A percentile compares a stretch with the other conserved stretches of the same genome.
These are phyloP conservation scores for Rallus limicola DNA, from an alignment of 2,113 vertebrate species.

Conservation along the genomic window DNA sequence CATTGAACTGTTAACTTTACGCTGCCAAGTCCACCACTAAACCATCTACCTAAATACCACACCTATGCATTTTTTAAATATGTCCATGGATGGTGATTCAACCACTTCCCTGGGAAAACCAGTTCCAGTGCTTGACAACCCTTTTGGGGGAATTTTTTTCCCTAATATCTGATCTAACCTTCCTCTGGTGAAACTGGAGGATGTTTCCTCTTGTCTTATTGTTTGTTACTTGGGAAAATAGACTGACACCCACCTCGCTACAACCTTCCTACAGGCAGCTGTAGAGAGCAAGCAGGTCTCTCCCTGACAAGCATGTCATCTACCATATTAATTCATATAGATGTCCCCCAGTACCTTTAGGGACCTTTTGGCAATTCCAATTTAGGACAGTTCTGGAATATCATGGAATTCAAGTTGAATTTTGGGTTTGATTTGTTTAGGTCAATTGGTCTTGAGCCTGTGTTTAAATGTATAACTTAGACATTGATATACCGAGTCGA, in stretches of 20 bases:
- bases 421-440: not conserved
- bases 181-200: rapidly evolving
- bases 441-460: not conserved
- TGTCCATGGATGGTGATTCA: not conserved
- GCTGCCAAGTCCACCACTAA: not conserved
- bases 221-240: not conserved
- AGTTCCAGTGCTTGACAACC: not conserved
- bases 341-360: not conserved
- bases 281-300: not conserved
- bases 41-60: not conserved
- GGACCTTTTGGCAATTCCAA: not conserved
- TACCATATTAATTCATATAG: not conserved
- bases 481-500: not conserved
- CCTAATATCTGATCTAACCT: not conserved
- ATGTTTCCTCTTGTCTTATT: not conserved
- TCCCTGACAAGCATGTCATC: not conserved
- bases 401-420: not conserved
- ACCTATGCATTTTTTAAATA: not conserved
- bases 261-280: not conserved
- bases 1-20: rapidly evolving
- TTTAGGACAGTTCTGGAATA: not conserved
- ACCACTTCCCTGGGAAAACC: not conserved
- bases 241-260: rapidly evolving
- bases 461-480: not conserved
- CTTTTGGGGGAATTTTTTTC: not conserved